Base-by-base conservation (phyloP, 2,888 invertebrate genomes). In the Temnothorax rugatulus region DNA sequence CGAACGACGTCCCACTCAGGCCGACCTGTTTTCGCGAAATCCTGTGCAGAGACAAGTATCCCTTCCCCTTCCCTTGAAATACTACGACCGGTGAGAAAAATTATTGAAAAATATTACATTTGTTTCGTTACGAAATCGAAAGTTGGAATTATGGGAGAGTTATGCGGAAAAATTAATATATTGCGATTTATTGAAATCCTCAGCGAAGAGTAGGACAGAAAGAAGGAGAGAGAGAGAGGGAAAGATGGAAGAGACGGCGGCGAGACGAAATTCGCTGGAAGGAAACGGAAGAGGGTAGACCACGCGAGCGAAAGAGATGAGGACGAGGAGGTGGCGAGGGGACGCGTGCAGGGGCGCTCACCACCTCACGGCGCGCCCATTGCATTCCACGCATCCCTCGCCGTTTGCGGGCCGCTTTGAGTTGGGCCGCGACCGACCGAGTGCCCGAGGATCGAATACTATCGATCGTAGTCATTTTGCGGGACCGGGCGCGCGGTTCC, bases 301-400 rank as follows among this genome's bases (percentile, higher is more conserved):
- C 52, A 34, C 18, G 41, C 50, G 15, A 54, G 77, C 29, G 25
- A 41, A 69, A 71, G 82, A 69, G 77, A 66, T 4, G 9, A 9
- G 66, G 66, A 57, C 38, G 81, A 83, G 84, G 82, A 74, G 81
- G 57, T 71, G 75, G 66, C 76, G 83, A 38, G 47, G 77, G 15
- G 66, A 73, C 61, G 41, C 76, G 87, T 86, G 86, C 83, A 85
- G 88, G 84, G 83, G 86, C 86, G 86, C 77, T 84, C 89, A 90
- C 89, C 92, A 92, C 91, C 93, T 93, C 89, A 89, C 87, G 93
- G 93, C 94, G 92, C 93, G 93, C 93, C 93, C 93, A 93, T 91
- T 93, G 93, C 93, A 93, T 94, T 94, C 94, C 93, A 93, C 91
- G 91, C 94, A 92, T 93, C 93, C 91, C 92, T 93, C 90, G 91